Percentiles rank a stretch among this genome's conserved stretches.
Evolutionary conservation across 1,140 invertebrate species (phyloP).

Genomic region (Dendrolimus kikuchii): DNA sequence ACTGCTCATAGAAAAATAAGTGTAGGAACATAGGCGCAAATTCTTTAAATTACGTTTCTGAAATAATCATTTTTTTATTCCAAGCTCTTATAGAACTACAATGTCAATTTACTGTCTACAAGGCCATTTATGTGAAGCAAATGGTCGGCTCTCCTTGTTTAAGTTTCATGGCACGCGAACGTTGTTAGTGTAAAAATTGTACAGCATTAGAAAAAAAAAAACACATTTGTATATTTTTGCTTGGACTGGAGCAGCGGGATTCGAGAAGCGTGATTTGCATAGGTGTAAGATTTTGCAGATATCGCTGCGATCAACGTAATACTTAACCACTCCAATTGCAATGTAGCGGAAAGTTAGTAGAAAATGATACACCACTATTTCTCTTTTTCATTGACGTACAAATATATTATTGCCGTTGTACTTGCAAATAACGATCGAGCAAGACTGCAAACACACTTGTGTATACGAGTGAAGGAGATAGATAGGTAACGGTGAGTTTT

Average conservation of each 20-base stretch:
- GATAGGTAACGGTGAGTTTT: too few relatives aligned
- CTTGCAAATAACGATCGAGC: background rate
- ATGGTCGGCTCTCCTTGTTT: too few relatives aligned
- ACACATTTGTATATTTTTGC: constrained; percentile 65
- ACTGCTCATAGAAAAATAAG: too few relatives aligned
- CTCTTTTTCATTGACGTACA: too few relatives aligned
- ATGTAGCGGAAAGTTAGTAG: background rate
- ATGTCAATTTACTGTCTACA: background rate
- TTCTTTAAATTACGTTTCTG: too few relatives aligned
- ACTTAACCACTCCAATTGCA: constrained; percentile 9
- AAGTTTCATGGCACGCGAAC: constrained; percentile 12
- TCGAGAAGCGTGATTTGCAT: constrained; percentile 36
- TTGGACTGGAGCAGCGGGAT: constrained; percentile 37
- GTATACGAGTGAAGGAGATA: too few relatives aligned
- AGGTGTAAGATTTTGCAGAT: constrained; percentile 28
- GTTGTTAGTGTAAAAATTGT: constrained; percentile 50
- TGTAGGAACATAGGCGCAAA: too few relatives aligned
- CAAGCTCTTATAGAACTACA: too few relatives aligned
- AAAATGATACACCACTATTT: too few relatives aligned
- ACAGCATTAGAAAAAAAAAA: constrained; percentile 40
- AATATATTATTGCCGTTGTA: background rate
- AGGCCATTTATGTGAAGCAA: background rate
- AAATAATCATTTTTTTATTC: too few relatives aligned
- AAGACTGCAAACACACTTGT: too few relatives aligned
- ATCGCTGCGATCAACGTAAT: constrained; percentile 18